A percentile compares a stretch with the other conserved stretches of the same genome.
These are phyloP conservation scores for Henicopernis longicauda DNA, from an alignment of 2,113 vertebrate genomes.

Conservation along the genomic window DNA sequence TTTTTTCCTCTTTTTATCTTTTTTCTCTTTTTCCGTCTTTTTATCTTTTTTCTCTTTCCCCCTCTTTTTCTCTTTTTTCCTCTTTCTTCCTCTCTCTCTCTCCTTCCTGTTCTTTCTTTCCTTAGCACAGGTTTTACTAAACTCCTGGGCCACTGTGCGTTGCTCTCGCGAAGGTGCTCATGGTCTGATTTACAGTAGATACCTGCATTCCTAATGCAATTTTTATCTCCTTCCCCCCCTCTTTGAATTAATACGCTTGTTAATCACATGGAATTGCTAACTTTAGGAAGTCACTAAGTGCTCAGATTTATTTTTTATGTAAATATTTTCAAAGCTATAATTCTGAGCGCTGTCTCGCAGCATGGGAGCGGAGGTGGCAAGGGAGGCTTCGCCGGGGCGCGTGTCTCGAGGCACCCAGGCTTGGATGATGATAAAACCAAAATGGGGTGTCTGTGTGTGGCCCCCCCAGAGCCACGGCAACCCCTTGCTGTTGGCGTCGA, in stretches of 20 bases:
- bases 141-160: not conserved
- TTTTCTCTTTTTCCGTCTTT: accelerated
- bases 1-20: accelerated
- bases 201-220: constrained; percentile 52
- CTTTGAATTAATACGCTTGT: constrained; percentile 49
- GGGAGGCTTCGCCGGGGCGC: not conserved
- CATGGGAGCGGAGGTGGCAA: not conserved
- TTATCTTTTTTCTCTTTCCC: accelerated
- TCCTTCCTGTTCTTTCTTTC: not conserved
- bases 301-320: constrained; percentile 43
- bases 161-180: not conserved
- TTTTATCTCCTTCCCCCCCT: not conserved
- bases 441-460: not conserved
- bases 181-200: constrained; percentile 21
- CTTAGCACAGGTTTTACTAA: not conserved
- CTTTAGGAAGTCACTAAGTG: not conserved
- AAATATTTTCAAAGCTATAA: constrained; percentile 56
- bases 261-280: constrained; percentile 40
- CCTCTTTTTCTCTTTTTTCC: accelerated
- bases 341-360: not conserved
- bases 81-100: accelerated
- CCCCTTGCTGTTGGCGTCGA: not conserved
- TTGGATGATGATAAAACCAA: not conserved
- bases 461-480: not conserved
- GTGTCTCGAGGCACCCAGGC: not conserved